Percentiles rank a stretch among this genome's conserved stretches.
Evolutionary conservation across 2,113 vertebrate genomes (phyloP).

Genomic region (Mus spicilegus): DNA sequence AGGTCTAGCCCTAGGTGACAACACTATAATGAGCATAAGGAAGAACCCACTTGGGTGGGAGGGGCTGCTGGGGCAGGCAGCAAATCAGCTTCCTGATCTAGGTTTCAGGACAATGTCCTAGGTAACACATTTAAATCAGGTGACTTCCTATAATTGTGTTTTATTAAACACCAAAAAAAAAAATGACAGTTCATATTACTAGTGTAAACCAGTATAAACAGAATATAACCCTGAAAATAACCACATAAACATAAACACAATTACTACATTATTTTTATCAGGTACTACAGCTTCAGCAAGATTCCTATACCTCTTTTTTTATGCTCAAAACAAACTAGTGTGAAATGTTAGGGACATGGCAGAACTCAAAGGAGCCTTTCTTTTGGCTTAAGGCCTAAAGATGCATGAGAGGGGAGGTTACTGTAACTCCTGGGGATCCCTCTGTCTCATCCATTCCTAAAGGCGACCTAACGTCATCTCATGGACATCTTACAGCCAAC

Average conservation of each 20-base stretch:
- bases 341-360: not conserved
- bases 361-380: not conserved
- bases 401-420: not conserved
- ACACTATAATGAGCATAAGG: not conserved
- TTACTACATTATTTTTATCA: not conserved
- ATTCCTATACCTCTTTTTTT: not conserved
- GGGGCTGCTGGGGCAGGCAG: not conserved
- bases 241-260: constrained; percentile 6
- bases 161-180: not conserved
- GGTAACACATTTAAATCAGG: too few relatives aligned
- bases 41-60: not conserved
- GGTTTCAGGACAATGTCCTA: not conserved
- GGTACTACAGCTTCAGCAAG: not conserved
- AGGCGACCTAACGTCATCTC: not conserved
- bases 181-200: not conserved
- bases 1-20: not conserved
- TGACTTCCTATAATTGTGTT: not conserved
- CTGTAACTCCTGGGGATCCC: not conserved
- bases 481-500: not conserved
- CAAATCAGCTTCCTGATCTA: not conserved
- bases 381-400: not conserved
- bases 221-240: not conserved
- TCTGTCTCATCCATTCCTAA: not conserved
- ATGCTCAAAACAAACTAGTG: not conserved
- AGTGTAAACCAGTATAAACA: not conserved